Evolutionary conservation across 2,888 invertebrate genomes (phyloP).

Genomic region (Caenorhabditis drosophilae): DNA sequence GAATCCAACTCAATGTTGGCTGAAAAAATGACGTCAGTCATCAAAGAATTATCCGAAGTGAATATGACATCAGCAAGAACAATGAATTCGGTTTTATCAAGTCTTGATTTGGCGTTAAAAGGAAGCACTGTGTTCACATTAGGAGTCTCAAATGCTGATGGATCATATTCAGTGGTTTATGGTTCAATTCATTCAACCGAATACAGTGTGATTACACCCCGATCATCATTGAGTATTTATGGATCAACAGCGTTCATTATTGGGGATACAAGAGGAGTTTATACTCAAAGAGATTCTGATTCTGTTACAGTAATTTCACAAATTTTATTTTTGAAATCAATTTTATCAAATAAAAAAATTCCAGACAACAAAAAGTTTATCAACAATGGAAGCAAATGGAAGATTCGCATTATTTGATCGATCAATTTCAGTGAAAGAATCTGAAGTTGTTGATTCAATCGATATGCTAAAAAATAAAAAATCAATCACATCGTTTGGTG

Average conservation of each 20-base stretch:
- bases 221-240: constrained; percentile 27
- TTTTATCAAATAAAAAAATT: too few relatives aligned
- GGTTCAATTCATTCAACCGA: constrained; percentile 14
- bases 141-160: constrained; percentile 26
- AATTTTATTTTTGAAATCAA: too few relatives aligned
- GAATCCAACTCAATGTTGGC: constrained; percentile 26
- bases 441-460: constrained; percentile 7
- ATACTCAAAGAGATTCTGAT: constrained; percentile 18
- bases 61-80: constrained; percentile 30
- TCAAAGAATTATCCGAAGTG: constrained; percentile 12
- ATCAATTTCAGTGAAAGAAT: constrained; percentile 11
- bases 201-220: constrained; percentile 21
- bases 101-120: constrained; percentile 24
- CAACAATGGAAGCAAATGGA: constrained; percentile 15
- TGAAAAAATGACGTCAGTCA: constrained; percentile 19
- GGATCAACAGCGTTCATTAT: constrained; percentile 27
- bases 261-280: constrained; percentile 29
- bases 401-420: constrained; percentile 12
- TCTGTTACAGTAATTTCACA: constrained; percentile 11
- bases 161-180: constrained; percentile 20
- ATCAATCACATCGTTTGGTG: constrained; percentile 14
- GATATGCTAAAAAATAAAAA: constrained; percentile 9
- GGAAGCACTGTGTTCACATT: constrained; percentile 34
- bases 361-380: too few relatives aligned
- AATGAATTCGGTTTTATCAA: constrained; percentile 32